Evolutionary conservation across 2,888 invertebrate genomes (phyloP).

Genomic region (Sinhomidia bicolor): DNA sequence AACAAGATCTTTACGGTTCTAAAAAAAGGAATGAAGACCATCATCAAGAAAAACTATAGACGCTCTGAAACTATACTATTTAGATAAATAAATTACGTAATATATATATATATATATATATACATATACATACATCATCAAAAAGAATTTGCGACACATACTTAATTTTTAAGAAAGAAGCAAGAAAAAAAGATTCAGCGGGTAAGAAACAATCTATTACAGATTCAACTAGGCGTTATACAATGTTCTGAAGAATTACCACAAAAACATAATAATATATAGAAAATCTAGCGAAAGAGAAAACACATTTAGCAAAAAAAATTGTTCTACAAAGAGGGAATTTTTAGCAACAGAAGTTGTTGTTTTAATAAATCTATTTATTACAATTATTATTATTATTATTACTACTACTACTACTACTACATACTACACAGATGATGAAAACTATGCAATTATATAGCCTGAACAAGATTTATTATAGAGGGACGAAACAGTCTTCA

Average conservation of each 20-base stretch:
- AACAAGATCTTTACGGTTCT: slow-evolving; percentile 21
- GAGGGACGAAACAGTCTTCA: slow-evolving; percentile 73
- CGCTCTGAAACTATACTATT: slow-evolving; percentile 60
- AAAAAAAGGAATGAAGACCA: slow-evolving; percentile 64
- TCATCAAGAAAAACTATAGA: slow-evolving; percentile 56
- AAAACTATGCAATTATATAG: slow-evolving; percentile 79
- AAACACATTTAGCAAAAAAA: not conserved
- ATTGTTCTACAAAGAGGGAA: slow-evolving; percentile 7
- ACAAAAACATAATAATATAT: not conserved
- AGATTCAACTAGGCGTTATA: slow-evolving; percentile 28
- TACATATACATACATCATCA: not conserved
- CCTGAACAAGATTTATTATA: slow-evolving; percentile 78
- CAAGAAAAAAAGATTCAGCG: slow-evolving; percentile 23
- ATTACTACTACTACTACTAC: no score
- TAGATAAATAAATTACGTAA: no score
- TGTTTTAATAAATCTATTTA: slow-evolving; percentile 34
- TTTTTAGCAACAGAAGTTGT: slow-evolving; percentile 49
- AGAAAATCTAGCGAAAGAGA: not conserved
- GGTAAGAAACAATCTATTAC: slow-evolving; percentile 32
- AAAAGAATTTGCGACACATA: slow-evolving; percentile 18
- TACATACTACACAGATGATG: slow-evolving; percentile 54
- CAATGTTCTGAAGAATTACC: slow-evolving; percentile 20
- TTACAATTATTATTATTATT: slow-evolving; percentile 8
- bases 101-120: no score
- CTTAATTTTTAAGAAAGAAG: not conserved